Conservation (phyloP, 2,797 vertebrate species). For the Sebastes oblongus region DNA sequence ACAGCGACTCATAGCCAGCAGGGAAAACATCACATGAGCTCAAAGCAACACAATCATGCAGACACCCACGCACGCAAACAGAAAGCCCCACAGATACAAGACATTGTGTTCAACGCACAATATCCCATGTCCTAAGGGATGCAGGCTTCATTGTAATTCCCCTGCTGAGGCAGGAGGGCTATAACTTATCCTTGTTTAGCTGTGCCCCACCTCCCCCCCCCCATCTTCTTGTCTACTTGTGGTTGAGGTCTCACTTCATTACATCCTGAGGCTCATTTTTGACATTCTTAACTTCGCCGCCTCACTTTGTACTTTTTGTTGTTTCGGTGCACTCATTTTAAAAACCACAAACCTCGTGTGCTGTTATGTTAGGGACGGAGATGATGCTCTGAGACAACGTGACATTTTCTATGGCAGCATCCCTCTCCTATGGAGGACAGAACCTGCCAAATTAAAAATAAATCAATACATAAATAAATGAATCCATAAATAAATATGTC, state of each 20-base stretch:
- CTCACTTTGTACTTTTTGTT: constrained; percentile 28
- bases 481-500: no score
- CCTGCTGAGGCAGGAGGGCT: constrained; percentile 30
- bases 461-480: no score
- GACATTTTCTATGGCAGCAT: neutral
- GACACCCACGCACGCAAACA: constrained; percentile 24
- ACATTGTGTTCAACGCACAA: constrained; percentile 21
- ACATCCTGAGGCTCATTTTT: constrained; percentile 47
- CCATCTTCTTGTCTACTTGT: constrained; percentile 14
- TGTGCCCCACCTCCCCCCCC: neutral
- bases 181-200: constrained; percentile 34
- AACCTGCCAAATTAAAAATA: no score
- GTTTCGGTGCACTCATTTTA: constrained; percentile 34
- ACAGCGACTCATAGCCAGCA: constrained; percentile 21
- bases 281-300: constrained; percentile 41
- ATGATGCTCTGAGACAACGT: neutral
- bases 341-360: constrained; percentile 17
- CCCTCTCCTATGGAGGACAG: neutral
- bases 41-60: constrained; percentile 26
- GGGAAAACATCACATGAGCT: constrained; percentile 51
- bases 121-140: constrained; percentile 35
- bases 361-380: neutral
- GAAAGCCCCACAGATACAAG: constrained; percentile 35
- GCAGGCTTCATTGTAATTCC: constrained; percentile 37
- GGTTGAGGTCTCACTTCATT: constrained; percentile 51